Base-by-base conservation (phyloP, 2,797 vertebrate species). In the Sebastes aleutianus region DNA sequence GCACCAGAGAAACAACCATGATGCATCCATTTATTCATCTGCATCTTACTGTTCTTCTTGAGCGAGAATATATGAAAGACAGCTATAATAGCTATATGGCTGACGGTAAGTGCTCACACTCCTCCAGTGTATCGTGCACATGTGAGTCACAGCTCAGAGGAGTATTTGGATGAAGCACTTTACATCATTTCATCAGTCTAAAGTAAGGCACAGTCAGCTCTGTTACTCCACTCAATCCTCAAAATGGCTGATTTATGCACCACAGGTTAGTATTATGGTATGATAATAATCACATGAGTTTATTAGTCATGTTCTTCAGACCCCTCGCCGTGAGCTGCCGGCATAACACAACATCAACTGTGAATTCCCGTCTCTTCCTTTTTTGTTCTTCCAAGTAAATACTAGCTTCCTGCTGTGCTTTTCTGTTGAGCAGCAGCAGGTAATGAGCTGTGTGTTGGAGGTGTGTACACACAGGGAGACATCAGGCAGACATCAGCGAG, bases 231-330 rank as follows among this genome's bases (percentile, higher is more conserved):
- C 26, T 12, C 13, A 70, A 57, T 34, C 70, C 22, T 16, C 32
- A 39, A 85, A 74, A 68, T 85, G 75, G 61, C 84, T 71, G 83
- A 54, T 43, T 32, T 27, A 13, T 43, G 29, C 26, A 24, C 36
- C 27, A 63, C 13, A 39, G 22, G 27, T 26, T 56, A 18, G 34
- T 22, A 14, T 66, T 66, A 54, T 26, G 58, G 29, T 29, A 24
- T 70, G 59, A 24, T 66, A 47, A 11, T 63, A 70, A 74, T 65
- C 16, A 36, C 36, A 7, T 13, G n/a, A n/a, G n/a, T 62, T 16
- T 36, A 74, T 43, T 53, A 66, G 32, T 65, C 24, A 65, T 74
- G 3, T 32, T 16, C 20, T 18, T 29, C 32, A 58, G 62, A 22
- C 54, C 61, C 4, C 64, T 67, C 9, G 1, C 31, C 14, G 22